Evolutionary conservation across 2,888 invertebrate genomes (phyloP), one percentile per base, ranked within the genome.

Genomic region (Steinernema hermaphroditum): DNA sequence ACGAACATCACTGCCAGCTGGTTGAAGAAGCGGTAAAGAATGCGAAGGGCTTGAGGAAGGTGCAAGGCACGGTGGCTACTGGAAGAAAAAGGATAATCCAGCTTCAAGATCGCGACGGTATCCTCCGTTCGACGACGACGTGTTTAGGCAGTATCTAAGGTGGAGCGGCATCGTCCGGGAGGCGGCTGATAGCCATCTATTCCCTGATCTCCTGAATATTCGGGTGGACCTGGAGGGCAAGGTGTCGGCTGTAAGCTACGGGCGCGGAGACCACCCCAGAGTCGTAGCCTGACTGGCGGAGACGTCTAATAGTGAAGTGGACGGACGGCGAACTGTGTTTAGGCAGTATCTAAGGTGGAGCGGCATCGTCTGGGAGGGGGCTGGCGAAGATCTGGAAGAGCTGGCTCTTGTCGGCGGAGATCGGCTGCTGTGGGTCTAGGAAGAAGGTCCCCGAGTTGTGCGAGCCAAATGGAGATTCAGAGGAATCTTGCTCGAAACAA

Each of bases 161-260:
- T n/a, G n/a, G n/a, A n/a, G n/a, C n/a, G n/a, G n/a, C n/a, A n/a
- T n/a, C n/a, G n/a, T n/a, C n/a, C n/a, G 46, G 46, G 46, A 46
- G 46, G 4, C 9, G 8, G 46, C 22, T 46, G 6, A 6, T 16
- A 9, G 16, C 70, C 70, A 24, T 44, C 46, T 49, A 49, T 49
- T 29, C 70, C 70, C 2, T 22, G 46, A 22, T 16, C 19, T 9
- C 70, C 70, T 1, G 46, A 27, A 12, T 27, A 29, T 22, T 49
- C 70, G 12, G 44, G 44, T 12, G 70, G 70, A 29, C 70, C 70
- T n/a, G 46, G 44, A 0, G 70, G 70, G 27, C 70, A 70, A 24
- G 54, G 19, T 14, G 19, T 8, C 12, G 54, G n/a, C 16, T 54
- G 54, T 22, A 54, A 54, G n/a, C 9, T 19, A 46, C 6, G 19